phyloP scores from a whole-genome alignment of 2,113 vertebrate genomes.

The Colaptes auratus region DNA sequence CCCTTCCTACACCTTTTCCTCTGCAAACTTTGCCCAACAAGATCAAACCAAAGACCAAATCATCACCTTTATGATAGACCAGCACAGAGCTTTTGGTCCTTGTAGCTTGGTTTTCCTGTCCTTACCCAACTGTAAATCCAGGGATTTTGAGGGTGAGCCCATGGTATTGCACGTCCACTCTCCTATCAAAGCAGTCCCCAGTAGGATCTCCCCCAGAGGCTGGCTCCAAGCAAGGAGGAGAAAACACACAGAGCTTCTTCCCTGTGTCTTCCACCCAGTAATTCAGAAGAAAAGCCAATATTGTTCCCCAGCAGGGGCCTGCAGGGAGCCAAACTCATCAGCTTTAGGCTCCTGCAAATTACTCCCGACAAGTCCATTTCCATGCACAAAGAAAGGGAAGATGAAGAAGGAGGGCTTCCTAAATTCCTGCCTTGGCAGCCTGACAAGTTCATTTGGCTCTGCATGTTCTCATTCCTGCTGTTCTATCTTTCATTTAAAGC shows the following conservation, averaged over 20 bases:
- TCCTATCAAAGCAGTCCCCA: background rate
- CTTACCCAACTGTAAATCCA: background rate
- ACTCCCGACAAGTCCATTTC: slow-evolving; percentile 74
- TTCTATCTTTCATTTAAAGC: background rate
- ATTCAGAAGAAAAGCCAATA: slow-evolving; percentile 53
- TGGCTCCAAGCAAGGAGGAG: background rate
- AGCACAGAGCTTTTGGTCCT: background rate
- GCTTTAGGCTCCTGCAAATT: slow-evolving; percentile 78
- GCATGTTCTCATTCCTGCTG: background rate
- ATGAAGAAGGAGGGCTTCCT: background rate
- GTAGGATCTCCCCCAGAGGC: background rate
- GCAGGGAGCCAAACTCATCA: slow-evolving; percentile 73
- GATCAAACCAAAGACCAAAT: background rate
- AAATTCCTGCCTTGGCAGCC: background rate
- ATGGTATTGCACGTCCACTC: background rate
- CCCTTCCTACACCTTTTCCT: background rate
- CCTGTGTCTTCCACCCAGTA: slow-evolving; percentile 27
- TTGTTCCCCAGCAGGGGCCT: slow-evolving; percentile 13
- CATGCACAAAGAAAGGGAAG: slow-evolving; percentile 24
- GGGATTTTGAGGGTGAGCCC: background rate
- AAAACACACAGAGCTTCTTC: background rate
- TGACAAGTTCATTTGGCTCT: background rate
- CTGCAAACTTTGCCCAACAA: background rate
- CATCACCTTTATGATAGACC: rapidly evolving
- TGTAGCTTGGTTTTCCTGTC: background rate